Percentiles rank a stretch among this genome's conserved stretches.
Evolutionary conservation across 2,113 vertebrate species (phyloP).

Genomic region (Spea multiplicata): DNA sequence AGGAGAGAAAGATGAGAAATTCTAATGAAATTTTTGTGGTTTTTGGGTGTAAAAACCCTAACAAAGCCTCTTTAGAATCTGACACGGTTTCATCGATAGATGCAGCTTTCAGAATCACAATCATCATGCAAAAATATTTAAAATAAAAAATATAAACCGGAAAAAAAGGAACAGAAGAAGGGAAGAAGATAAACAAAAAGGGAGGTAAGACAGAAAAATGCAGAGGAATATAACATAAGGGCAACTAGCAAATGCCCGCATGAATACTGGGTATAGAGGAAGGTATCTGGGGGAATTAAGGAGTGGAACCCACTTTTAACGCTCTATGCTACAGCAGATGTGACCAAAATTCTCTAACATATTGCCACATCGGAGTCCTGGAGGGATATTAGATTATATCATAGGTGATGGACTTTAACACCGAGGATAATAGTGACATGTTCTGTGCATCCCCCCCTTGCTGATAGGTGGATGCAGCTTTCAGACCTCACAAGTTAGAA

Average conservation of each 20-base stretch:
- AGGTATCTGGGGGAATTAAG: constrained; percentile 61
- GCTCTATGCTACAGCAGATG: constrained; percentile 86
- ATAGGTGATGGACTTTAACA: constrained; percentile 61
- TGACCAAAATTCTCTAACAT: constrained; percentile 84
- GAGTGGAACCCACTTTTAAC: constrained; percentile 82
- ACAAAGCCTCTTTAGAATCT: constrained; percentile 98
- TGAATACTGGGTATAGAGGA: constrained; percentile 74
- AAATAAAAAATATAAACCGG: constrained; percentile 79
- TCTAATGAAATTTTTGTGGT: constrained; percentile 99
- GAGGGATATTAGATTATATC: constrained; percentile 69
- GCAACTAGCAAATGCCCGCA: constrained; percentile 82
- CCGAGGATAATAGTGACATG: constrained; percentile 61
- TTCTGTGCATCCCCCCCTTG: constrained; percentile 67
- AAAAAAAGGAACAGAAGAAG: constrained; percentile 70
- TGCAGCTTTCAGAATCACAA: constrained; percentile 99
- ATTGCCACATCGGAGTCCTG: constrained; percentile 90
- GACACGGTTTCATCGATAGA: constrained; percentile 99
- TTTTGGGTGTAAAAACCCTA: constrained; percentile 96
- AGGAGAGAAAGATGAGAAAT: constrained; percentile 96
- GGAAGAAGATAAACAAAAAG: constrained; percentile 51
- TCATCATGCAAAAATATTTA: constrained; percentile 96
- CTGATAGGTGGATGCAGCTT: constrained; percentile 68
- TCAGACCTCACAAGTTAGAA: constrained; percentile 62
- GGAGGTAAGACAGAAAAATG: constrained; percentile 70
- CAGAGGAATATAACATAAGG: constrained; percentile 84